A percentile compares a stretch with the other conserved stretches of the same genome.
Conservation (phyloP, 2,888 invertebrate species). For the Nephrocerus scutellatus region DNA sequence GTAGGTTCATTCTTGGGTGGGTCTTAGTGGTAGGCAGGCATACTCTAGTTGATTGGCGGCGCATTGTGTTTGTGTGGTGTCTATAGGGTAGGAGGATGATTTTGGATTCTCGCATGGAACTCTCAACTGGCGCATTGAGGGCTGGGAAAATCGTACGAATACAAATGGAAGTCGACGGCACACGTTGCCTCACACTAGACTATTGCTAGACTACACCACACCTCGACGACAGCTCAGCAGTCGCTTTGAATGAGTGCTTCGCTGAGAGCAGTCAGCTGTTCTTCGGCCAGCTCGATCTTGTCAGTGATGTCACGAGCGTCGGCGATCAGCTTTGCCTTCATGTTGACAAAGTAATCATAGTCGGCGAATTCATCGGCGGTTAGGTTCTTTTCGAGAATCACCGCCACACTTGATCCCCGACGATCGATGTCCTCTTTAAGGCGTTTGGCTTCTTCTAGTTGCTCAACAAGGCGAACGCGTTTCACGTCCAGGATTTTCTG, state of each 20-base stretch:
- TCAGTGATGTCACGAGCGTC: conserved; percentile 76
- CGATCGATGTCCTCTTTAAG: conserved; percentile 75
- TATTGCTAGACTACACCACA: no score
- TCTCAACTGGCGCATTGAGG: conserved; percentile 20
- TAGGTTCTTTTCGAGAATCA: conserved; percentile 64
- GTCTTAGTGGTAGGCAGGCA: no score
- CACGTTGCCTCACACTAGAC: no score
- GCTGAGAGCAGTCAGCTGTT: conserved; percentile 64
- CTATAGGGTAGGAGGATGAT: neutral
- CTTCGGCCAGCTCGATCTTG: conserved; percentile 74
- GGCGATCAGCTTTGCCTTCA: conserved; percentile 78
- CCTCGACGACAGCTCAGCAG: conserved; percentile 33
- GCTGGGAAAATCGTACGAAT: conserved; percentile 18
- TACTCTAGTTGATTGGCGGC: no score
- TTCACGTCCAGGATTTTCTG: conserved; percentile 66
- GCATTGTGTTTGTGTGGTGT: no score
- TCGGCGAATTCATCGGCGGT: conserved; percentile 67
- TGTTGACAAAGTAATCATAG: conserved; percentile 77
- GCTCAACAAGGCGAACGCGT: conserved; percentile 66
- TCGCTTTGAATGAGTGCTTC: conserved; percentile 48
- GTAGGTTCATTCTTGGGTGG: no score
- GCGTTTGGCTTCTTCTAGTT: conserved; percentile 74
- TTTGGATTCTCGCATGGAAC: conserved; percentile 19
- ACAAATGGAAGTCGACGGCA: conserved; percentile 1
- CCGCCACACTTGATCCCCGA: conserved; percentile 63